Evolutionary conservation across 2,113 vertebrate species (phyloP), one percentile per base, ranked within the genome.

Genomic region (Pterocles gutturalis): DNA sequence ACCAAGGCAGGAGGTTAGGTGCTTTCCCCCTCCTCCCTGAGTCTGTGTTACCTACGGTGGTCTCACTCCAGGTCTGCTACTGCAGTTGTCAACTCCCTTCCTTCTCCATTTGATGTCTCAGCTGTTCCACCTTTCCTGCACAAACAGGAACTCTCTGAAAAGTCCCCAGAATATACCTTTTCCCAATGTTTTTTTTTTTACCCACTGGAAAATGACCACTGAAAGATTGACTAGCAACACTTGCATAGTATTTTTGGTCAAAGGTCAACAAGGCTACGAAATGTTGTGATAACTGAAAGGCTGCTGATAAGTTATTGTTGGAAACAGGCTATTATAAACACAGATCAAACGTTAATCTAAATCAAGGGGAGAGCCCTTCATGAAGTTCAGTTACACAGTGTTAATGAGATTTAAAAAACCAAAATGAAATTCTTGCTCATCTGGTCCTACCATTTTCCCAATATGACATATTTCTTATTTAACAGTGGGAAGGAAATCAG

Each of bases 31-130:
- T 62, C 8, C 58, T n/a, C 13, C 31, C 10, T 4, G 26, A 17
- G 61, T 15, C 16, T 1, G 2, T 21, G 8, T 22, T 33, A 69
- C 6, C 11, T 29, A 29, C 1, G 3, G 5, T 7, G 21, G 31
- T 21, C 64, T 64, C 62, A 36, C 33, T 55, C 28, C 34, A 84
- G 48, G 64, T 46, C 49, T 60, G 53, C 34, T 29, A 19, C n/a
- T 58, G 33, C 48, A 49, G 17, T 29, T 55, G 19, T n/a, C 1
- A 1, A 83, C 28, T 71, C 18, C 14, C 4, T 43, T 22, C 33
- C 20, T 53, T 76, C 64, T 49, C 25, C 19, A 46, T 31, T 62
- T 31, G 13, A 43, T 80, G 22, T 11, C 31, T 36, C 25, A 49
- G 38, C 41, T 62, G 4, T 66, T 71, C 24, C 10, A 29, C 8